A percentile compares a stretch with the other conserved stretches of the same genome.
Evolutionary conservation across 1,140 invertebrate genomes (phyloP).

Genomic region (Chironomus striatipennis): DNA sequence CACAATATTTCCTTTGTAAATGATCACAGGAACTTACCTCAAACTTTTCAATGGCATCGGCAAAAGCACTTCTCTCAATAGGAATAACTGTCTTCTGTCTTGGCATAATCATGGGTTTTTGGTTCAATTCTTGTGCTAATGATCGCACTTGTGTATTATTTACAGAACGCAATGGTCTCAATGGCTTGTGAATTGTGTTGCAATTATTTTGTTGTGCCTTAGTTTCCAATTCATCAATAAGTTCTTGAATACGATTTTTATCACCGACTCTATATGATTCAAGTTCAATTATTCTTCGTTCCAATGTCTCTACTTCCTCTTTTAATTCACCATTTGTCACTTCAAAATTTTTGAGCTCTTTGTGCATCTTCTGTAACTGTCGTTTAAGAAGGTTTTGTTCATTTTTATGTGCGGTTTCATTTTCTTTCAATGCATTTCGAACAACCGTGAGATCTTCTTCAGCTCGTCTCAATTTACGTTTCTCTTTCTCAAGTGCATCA

Average conservation of each 20-base stretch:
- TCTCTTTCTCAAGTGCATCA: slow-evolving; percentile 34
- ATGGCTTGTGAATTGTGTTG: not conserved
- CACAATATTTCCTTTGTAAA: not conserved
- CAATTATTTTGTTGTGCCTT: not conserved
- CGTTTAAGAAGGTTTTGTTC: slow-evolving; percentile 43
- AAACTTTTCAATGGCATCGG: slow-evolving; percentile 16
- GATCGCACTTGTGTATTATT: not conserved
- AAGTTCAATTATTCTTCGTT: slow-evolving; percentile 33
- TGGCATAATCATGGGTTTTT: slow-evolving; percentile 1
- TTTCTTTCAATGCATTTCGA: slow-evolving; percentile 38
- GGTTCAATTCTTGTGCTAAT: slow-evolving; percentile 5
- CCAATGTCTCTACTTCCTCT: slow-evolving; percentile 44
- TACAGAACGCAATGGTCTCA: not conserved
- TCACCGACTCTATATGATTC: slow-evolving; percentile 28
- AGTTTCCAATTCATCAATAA: slow-evolving; percentile 33
- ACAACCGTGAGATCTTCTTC: slow-evolving; percentile 32
- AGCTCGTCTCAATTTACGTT: slow-evolving; percentile 29
- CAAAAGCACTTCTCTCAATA: slow-evolving; percentile 11
- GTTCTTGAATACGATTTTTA: slow-evolving; percentile 31
- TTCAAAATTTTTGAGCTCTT: slow-evolving; percentile 47
- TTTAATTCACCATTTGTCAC: slow-evolving; percentile 50
- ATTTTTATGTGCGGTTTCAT: slow-evolving; percentile 40
- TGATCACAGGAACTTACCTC: not conserved
- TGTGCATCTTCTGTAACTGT: slow-evolving; percentile 43
- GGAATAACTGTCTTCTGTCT: slow-evolving; percentile 15